phyloP scores from a whole-genome alignment of 2,888 invertebrate genomes.

The Torymus auratus region DNA sequence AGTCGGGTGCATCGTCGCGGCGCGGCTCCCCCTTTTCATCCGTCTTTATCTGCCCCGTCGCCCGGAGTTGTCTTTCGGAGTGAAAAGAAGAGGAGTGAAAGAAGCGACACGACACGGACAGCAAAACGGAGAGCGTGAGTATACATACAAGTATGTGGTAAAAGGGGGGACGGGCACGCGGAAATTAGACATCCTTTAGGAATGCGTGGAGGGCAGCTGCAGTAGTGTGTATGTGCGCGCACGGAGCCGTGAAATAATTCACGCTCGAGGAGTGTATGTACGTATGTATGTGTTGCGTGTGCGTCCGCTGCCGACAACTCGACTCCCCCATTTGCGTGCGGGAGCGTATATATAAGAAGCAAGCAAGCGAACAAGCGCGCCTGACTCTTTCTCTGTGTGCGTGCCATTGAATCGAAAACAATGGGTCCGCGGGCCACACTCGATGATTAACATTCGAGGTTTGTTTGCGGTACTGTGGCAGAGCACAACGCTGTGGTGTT shows the following conservation, averaged over 20 bases:
- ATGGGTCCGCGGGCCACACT: slow-evolving; percentile 25
- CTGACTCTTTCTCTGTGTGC: not conserved
- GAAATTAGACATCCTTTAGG: slow-evolving; percentile 52
- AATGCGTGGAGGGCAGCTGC: slow-evolving; percentile 17
- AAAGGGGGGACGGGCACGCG: slow-evolving; percentile 2
- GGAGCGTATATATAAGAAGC: not conserved
- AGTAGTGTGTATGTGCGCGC: slow-evolving; percentile 9
- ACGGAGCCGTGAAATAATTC: slow-evolving; percentile 55
- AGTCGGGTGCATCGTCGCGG: not conserved
- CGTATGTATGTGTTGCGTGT: not conserved
- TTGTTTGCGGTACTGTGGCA: too few relatives aligned
- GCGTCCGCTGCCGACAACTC: slow-evolving; percentile 7
- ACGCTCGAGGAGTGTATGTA: not conserved
- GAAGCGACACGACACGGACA: not conserved
- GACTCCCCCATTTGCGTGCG: not conserved
- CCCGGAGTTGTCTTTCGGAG: too few relatives aligned
- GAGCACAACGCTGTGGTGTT: too few relatives aligned
- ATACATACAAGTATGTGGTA: not conserved
- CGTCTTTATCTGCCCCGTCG: not conserved
- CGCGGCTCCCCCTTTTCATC: not conserved
- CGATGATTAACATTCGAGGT: slow-evolving; percentile 13
- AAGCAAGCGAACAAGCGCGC: not conserved
- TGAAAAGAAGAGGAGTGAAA: too few relatives aligned
- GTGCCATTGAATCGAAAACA: slow-evolving; percentile 56
- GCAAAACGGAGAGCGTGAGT: slow-evolving; percentile 40